Conservation (phyloP, 2,797 vertebrate genomes). For the Rousettus madagascariensis region DNA sequence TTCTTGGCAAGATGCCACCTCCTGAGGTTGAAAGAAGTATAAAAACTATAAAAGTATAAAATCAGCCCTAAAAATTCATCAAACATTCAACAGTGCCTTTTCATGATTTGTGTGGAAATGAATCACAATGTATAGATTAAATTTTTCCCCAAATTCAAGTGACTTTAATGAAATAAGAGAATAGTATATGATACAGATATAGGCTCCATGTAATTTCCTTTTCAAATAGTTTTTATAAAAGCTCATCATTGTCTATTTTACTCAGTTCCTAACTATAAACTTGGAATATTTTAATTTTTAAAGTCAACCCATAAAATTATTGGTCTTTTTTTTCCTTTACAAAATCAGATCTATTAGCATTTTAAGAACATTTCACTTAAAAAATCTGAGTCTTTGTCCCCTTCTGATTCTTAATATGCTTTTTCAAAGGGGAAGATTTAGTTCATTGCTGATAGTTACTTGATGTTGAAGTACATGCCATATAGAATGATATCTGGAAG, state of each 20-base stretch:
- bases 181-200: not conserved
- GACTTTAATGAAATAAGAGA: constrained; percentile 38
- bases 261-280: not conserved
- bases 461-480: not conserved
- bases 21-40: constrained; percentile 37
- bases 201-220: not conserved
- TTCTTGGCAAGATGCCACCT: constrained; percentile 33
- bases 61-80: constrained; percentile 46
- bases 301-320: not conserved
- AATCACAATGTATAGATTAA: constrained; percentile 54
- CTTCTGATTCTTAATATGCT: not conserved
- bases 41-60: not conserved
- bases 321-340: not conserved
- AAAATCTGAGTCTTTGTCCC: not conserved
- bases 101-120: constrained; percentile 59
- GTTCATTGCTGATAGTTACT: not conserved
- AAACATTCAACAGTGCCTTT: constrained; percentile 12
- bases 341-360: not conserved
- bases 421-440: constrained; percentile 14
- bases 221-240: constrained; percentile 47
- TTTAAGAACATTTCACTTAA: not conserved
- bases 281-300: not conserved
- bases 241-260: constrained; percentile 46
- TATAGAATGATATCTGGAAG: not conserved
- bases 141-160: constrained; percentile 48